Evolutionary conservation across 2,888 invertebrate genomes (phyloP), one percentile per base, ranked within the genome.

Genomic region (Heteromyza rotundicornis): DNA sequence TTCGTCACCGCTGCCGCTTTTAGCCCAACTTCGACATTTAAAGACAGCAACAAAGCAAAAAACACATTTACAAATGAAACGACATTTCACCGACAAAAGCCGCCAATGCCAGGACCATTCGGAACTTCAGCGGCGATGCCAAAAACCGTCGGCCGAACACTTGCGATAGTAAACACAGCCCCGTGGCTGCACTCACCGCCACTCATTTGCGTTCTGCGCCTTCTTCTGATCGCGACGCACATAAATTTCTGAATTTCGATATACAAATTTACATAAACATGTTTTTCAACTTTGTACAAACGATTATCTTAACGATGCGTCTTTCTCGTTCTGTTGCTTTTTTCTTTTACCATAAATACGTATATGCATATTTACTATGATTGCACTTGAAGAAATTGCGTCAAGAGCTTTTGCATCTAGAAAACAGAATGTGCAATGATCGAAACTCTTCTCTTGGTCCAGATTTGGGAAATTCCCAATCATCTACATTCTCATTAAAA

Each of bases 261-360:
- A 68, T 65, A 66, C 65, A 19, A 68, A 70, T 70, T 69, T 66
- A 66, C 70, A 70, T 70, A 70, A 70, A 70, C 70, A 70, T 70
- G 68, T 70, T 68, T 70, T 70, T 70, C 64, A 70, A 70, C 68
- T 70, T 70, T 70, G 64, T 49, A 66, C 68, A 69, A 70, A 66
- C 67, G 68, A 68, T 70, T 70, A 68, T 67, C 67, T 67, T 63
- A 65, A 67, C 70, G 40, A 40, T 40, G 10, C 40, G 40, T 40
- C 14, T 40, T 40, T 40, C 5, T 32, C 12, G n/a, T 40, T 40
- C 3, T 40, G 40, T n/a, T 40, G 40, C 16, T 40, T 7, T 32
- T 32, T 32, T 32, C 12, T 32, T 32, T 12, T 32, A n/a, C n/a
- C n/a, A n/a, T n/a, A n/a, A n/a, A n/a, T n/a, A n/a, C n/a, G n/a